These are phyloP conservation scores for Marcusenius ussheri DNA, from an alignment of 2,113 vertebrate genomes.

Conservation along the genomic window DNA sequence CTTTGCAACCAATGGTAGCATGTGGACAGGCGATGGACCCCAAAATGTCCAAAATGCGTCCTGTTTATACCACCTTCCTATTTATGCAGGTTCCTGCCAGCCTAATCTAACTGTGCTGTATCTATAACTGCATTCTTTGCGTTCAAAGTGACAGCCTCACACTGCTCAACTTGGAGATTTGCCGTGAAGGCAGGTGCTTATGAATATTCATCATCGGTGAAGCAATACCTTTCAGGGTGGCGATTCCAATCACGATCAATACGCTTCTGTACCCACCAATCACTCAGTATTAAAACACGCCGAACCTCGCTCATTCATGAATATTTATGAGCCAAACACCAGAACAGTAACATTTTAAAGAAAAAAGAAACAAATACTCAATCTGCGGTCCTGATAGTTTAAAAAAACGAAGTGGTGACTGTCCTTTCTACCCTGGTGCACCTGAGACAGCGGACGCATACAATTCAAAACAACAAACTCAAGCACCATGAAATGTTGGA, in stretches of 20 bases:
- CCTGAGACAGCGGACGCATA: background rate
- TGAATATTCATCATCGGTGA: background rate
- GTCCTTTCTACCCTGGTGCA: background rate
- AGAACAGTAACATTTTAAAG: background rate
- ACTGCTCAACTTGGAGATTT: background rate
- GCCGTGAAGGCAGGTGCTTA: background rate
- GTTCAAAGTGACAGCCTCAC: background rate
- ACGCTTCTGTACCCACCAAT: background rate
- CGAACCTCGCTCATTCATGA: background rate
- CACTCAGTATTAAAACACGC: background rate
- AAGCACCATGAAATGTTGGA: background rate
- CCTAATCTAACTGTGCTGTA: background rate
- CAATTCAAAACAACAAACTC: background rate
- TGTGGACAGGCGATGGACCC: background rate
- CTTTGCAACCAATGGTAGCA: background rate
- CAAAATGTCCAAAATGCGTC: background rate
- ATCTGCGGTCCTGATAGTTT: background rate
- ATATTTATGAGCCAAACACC: background rate
- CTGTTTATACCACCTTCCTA: background rate
- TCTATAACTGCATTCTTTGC: background rate
- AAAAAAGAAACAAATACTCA: background rate
- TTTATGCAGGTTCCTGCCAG: background rate
- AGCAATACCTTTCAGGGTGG: background rate
- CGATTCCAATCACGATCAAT: conserved; percentile 2
- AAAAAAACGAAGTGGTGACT: background rate